Evolutionary conservation across 2,797 vertebrate genomes (phyloP).

Genomic region (Liasis olivaceus): DNA sequence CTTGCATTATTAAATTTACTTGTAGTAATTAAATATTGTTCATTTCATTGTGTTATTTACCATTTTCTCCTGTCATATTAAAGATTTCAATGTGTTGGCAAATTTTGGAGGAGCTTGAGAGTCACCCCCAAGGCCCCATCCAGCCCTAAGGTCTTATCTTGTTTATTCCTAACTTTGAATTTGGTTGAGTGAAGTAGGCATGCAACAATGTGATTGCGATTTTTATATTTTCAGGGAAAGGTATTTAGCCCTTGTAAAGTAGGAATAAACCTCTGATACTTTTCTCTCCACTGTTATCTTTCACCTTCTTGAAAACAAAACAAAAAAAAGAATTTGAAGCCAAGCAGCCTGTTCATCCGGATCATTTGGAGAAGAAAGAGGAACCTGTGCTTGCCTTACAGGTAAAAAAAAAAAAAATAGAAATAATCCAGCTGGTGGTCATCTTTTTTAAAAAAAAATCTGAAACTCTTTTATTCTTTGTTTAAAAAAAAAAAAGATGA

Average conservation of each 20-base stretch:
- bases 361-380: conserved; percentile 46
- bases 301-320: background rate
- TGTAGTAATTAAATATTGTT: too few species aligned
- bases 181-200: background rate
- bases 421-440: background rate
- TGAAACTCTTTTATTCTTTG: background rate
- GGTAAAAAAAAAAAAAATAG: conserved; percentile 16
- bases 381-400: conserved; percentile 38
- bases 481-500: background rate
- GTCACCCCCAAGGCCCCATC: too few species aligned
- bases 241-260: background rate
- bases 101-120: too few species aligned
- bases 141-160: too few species aligned
- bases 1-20: too few species aligned
- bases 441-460: conserved; percentile 15
- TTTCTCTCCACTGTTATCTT: background rate
- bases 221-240: background rate
- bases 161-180: too few species aligned
- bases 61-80: too few species aligned
- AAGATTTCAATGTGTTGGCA: too few species aligned
- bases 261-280: background rate
- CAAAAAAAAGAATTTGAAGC: conserved; percentile 79
- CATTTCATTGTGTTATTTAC: too few species aligned
- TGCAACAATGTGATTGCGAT: background rate
- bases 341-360: conserved; percentile 69